Percentiles rank a stretch among this genome's conserved stretches.
Conservation (phyloP, 1,140 invertebrate species). For the Hyles vespertilio region DNA sequence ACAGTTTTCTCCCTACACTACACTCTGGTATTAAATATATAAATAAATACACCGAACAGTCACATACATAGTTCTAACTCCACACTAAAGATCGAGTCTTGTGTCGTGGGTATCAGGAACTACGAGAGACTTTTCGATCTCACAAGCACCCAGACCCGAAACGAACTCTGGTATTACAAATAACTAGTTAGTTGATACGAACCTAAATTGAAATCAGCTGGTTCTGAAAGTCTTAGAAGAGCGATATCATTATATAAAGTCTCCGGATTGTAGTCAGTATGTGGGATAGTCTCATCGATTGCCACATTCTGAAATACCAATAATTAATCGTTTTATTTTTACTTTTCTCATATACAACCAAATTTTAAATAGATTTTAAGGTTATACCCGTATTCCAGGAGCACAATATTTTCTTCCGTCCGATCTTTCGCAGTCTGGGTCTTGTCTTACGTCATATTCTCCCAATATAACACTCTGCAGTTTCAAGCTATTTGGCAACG, state of each 20-base stretch:
- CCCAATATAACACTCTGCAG: slow-evolving; percentile 77
- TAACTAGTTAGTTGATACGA: slow-evolving; percentile 11
- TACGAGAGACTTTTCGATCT: too few relatives aligned
- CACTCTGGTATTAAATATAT: too few relatives aligned
- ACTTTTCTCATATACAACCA: not conserved
- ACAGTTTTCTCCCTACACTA: not conserved
- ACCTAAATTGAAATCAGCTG: slow-evolving; percentile 72
- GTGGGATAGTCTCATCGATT: slow-evolving; percentile 74
- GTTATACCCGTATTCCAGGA: slow-evolving; percentile 62
- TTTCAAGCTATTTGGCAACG: slow-evolving; percentile 45
- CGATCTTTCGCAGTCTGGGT: slow-evolving; percentile 77
- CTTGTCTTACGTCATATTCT: slow-evolving; percentile 77
- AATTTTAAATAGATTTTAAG: not conserved
- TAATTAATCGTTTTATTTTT: too few relatives aligned
- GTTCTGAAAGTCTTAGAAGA: slow-evolving; percentile 74
- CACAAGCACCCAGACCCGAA: too few relatives aligned
- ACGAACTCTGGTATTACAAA: too few relatives aligned
- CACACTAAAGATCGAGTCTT: too few relatives aligned
- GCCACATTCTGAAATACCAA: slow-evolving; percentile 72
- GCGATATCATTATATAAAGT: slow-evolving; percentile 79
- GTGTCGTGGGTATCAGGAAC: too few relatives aligned
- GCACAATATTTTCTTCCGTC: slow-evolving; percentile 71
- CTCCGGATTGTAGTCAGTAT: slow-evolving; percentile 73
- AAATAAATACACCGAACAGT: too few relatives aligned
- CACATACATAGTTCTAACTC: too few relatives aligned